phyloP scores from a whole-genome alignment of 2,797 vertebrate genomes.

The Thalassophryne amazonica region DNA sequence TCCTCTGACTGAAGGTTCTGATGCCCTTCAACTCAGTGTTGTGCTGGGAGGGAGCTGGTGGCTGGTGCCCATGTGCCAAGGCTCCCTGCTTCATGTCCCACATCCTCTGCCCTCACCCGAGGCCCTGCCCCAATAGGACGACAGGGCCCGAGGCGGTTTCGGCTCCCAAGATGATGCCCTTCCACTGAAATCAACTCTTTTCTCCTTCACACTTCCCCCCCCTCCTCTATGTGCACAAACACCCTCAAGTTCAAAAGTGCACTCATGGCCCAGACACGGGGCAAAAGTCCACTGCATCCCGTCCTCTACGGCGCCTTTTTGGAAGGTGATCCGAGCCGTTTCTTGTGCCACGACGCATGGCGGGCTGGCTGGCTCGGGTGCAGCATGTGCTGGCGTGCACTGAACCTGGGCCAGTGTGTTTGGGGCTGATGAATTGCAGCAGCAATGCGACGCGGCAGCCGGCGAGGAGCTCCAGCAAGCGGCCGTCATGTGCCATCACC shows the following conservation, averaged over 20 bases:
- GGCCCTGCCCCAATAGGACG: constrained; percentile 47
- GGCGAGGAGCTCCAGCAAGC: constrained; percentile 77
- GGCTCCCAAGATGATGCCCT: constrained; percentile 40
- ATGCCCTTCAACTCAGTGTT: constrained; percentile 73
- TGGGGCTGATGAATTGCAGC: constrained; percentile 83
- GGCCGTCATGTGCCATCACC: constrained; percentile 83
- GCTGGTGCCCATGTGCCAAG: constrained; percentile 61
- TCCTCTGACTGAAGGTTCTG: constrained; percentile 43
- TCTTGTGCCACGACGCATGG: constrained; percentile 59
- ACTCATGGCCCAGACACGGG: constrained; percentile 32
- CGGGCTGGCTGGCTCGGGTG: constrained; percentile 64
- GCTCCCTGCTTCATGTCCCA: constrained; percentile 65
- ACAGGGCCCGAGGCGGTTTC: constrained; percentile 39
- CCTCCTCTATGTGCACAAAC: constrained; percentile 24
- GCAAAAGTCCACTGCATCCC: constrained; percentile 60
- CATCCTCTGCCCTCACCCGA: constrained; percentile 65
- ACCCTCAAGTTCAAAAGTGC: constrained; percentile 50
- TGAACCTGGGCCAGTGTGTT: constrained; percentile 58
- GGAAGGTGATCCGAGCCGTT: constrained; percentile 79
- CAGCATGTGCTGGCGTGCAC: constrained; percentile 68
- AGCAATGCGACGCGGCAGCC: constrained; percentile 86
- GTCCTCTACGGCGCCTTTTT: constrained; percentile 71
- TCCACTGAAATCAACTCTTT: constrained; percentile 22
- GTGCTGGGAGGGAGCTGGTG: constrained; percentile 55
- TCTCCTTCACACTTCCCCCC: constrained; percentile 7